Base-by-base conservation (phyloP, 1,140 invertebrate genomes). In the Trigoniulus corallinus region DNA sequence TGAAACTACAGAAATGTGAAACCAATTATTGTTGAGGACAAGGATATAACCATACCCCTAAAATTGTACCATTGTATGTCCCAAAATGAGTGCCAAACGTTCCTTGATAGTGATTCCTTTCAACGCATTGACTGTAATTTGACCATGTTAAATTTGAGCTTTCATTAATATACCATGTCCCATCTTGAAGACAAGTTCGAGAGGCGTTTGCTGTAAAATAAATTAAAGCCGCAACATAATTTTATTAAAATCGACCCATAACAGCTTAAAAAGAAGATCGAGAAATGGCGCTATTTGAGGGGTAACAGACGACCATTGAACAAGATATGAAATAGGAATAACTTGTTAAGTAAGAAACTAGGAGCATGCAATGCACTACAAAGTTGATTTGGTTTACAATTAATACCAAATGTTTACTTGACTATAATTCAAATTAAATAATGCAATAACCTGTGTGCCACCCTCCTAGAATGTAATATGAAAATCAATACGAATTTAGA, bases 101-200 rank as follows among this genome's bases (percentile, higher is more conserved):
- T 34, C 29, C 29, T n/a, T n/a, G n/a, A 34, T 34, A 7, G 29
- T 54, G 44, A 23, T 47, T 27, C 15, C 23, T 27, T 50, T 51
- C 48, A 22, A 54, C 25, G 56, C 78, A 80, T 21, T 44, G 7
- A 3, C 67, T 68, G 51, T 74, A 77, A 62, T 80, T 77, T 41
- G 70, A 74, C 75, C 76, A 79, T 2, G 66, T 67, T 24, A 43
- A 58, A 42, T 72, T 70, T 1, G 58, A 61, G 23, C 64, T 60
- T 2, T 54, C 39, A 42, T 64, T 68, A 51, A 62, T 62, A 52
- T 65, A 77, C 78, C 78, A 80, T 22, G 68, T 63, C 1, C 76
- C 77, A 49, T 73, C 63, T 15, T 58, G 42, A 54, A 69, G 67
- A 55, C 78, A 80, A 48, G 69, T 61, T 55, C 65, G 72, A 1